Evolutionary conservation across 2,888 invertebrate species (phyloP).

Genomic region (Lasioglossum pauxillum): DNA sequence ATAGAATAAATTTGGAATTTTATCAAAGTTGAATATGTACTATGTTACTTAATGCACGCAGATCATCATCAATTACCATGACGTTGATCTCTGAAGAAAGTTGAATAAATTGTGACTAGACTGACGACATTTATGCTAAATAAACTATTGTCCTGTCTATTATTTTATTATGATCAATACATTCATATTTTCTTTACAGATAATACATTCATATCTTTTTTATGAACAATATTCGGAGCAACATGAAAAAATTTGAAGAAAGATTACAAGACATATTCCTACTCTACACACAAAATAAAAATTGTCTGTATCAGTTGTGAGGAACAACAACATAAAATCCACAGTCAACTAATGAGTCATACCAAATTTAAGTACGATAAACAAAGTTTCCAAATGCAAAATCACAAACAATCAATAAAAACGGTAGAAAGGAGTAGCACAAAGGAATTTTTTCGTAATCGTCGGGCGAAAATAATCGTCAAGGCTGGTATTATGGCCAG

Average conservation of each 20-base stretch:
- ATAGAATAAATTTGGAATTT: no score
- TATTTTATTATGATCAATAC: not conserved
- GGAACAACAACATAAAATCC: no score
- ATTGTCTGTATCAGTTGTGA: no score
- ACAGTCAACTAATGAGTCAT: not conserved
- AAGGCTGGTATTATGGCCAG: no score
- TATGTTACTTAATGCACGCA: not conserved
- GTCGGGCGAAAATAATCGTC: not conserved
- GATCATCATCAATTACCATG: not conserved
- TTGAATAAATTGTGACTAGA: not conserved
- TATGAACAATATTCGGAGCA: no score
- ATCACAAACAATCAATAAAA: not conserved
- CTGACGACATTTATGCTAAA: no score
- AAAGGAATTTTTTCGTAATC: not conserved
- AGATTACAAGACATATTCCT: no score
- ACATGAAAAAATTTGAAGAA: no score
- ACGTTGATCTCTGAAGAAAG: not conserved
- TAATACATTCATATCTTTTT: no score
- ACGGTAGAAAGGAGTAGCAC: not conserved
- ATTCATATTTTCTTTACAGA: no score
- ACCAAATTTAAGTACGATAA: not conserved
- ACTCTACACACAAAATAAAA: no score
- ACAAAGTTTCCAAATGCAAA: not conserved
- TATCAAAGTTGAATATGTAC: no score
- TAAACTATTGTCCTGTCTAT: not conserved